Evolutionary conservation across 2,888 invertebrate species (phyloP), one percentile per base, ranked within the genome.

Genomic region (Linnaemya vulpina): DNA sequence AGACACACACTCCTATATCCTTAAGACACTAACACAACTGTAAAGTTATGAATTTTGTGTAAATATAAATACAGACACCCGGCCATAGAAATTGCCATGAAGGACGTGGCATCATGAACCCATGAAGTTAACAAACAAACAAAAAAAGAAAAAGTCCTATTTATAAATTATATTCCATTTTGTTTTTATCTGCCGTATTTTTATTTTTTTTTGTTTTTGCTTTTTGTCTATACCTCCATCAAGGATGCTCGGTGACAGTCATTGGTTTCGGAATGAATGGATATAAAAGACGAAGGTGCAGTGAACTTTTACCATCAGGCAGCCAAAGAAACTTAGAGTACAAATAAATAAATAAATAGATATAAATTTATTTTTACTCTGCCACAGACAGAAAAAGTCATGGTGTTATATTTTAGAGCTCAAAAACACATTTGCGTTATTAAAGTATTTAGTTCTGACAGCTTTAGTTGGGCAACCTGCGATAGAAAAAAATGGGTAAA

Each of bases 181-280:
- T 67, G 13, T 20, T 51, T 63, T 15, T 20, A n/a, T 9, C 43
- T 43, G 63, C 17, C n/a, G 15, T 25, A 17, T 71, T 25, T 40
- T 43, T 20, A 40, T 38, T 15, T 22, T 17, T 58, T 40, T 15
- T 58, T 55, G n/a, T 46, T 58, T 30, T 58, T 63, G 43, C 65
- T 63, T 67, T 62, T 55, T 55, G 68, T 82, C 55, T 82, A 43
- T 76, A 71, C 85, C 81, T 85, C 40, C 68, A 82, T 78, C 85
- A 85, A 85, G 85, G 75, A 85, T 85, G 73, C 78, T 78, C 65
- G 78, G 81, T 82, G 82, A 82, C 82, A 77, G 82, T 77, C 82
- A 82, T 65, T 82, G 71, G 58, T 17, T 82, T 82, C 77, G 58
- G 35, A 58, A 71, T 82, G 82, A 77, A 82, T 65, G 51, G 65